Evolutionary conservation across 2,888 invertebrate species (phyloP).

Genomic region (Eumacrocentrus americanus): DNA sequence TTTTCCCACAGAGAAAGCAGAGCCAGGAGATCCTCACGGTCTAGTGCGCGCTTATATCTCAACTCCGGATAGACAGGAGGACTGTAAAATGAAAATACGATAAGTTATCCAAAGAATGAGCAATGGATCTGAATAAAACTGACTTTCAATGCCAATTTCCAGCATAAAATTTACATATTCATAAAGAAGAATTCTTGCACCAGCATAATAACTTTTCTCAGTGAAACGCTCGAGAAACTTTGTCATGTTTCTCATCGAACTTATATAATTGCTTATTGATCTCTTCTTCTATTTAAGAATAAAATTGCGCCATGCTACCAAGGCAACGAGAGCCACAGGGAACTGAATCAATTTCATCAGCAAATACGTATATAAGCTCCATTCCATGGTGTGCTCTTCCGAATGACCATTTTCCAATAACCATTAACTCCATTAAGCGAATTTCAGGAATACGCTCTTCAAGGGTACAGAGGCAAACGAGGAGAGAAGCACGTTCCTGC

Average conservation of each 20-base stretch:
- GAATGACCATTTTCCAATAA: not conserved
- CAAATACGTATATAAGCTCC: not conserved
- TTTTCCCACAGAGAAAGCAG: constrained; percentile 58
- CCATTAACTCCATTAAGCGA: not conserved
- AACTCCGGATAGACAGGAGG: constrained; percentile 50
- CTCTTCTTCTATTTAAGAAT: not conserved
- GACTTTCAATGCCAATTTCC: not conserved
- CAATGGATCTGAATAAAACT: not conserved
- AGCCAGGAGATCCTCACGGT: constrained; percentile 57
- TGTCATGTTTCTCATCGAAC: not conserved
- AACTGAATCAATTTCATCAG: not conserved
- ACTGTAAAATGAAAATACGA: constrained; percentile 36
- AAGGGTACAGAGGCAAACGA: not conserved
- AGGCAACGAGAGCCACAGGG: not conserved
- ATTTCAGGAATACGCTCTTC: not conserved
- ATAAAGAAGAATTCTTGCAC: no score
- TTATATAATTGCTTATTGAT: constrained; percentile 4
- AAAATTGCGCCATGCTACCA: no score
- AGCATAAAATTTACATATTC: not conserved
- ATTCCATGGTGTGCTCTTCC: not conserved
- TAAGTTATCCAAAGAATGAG: not conserved
- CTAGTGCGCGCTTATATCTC: constrained; percentile 55
- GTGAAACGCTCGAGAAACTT: not conserved
- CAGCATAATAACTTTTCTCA: not conserved
- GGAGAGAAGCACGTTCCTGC: not conserved